Evolutionary conservation across 1,140 invertebrate species (phyloP).

Genomic region (Sycophaga agraensis): DNA sequence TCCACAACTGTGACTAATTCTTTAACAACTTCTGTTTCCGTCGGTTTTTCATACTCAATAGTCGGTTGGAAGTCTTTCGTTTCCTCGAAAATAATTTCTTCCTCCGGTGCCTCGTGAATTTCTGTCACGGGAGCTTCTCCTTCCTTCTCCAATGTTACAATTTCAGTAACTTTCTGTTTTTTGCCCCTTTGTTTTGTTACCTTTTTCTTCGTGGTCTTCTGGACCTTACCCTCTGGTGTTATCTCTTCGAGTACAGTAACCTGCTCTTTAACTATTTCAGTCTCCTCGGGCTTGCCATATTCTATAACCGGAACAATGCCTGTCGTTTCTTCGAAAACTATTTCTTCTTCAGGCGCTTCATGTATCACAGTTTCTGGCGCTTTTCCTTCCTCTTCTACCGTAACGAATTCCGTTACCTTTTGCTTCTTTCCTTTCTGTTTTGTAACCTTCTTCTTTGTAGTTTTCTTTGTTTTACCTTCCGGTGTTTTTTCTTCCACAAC

Average conservation of each 20-base stretch:
- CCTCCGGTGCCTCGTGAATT: conserved; percentile 51
- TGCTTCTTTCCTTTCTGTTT: conserved; percentile 49
- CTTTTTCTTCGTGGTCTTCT: conserved; percentile 37
- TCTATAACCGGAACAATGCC: neutral
- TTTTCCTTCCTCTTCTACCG: conserved; percentile 56
- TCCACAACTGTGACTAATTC: conserved; percentile 27
- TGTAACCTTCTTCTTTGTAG: conserved; percentile 23
- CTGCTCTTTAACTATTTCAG: conserved; percentile 23
- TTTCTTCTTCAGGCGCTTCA: conserved; percentile 24
- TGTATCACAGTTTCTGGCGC: conserved; percentile 44
- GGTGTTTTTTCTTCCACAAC: conserved; percentile 28
- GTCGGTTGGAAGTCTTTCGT: neutral
- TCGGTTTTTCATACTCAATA: conserved; percentile 4
- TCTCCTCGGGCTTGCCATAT: conserved; percentile 1
- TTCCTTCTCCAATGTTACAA: conserved; percentile 35
- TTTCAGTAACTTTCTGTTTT: conserved; percentile 45
- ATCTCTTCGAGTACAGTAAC: conserved; percentile 10
- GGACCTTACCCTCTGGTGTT: conserved; percentile 19
- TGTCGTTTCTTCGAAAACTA: conserved; percentile 30
- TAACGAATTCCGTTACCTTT: conserved; percentile 56
- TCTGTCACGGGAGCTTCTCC: conserved; percentile 31
- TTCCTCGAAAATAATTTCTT: conserved; percentile 51
- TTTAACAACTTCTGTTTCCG: conserved; percentile 13
- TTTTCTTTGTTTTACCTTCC: conserved; percentile 29
- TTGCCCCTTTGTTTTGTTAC: conserved; percentile 37